Percentiles rank a stretch among this genome's conserved stretches.
Evolutionary conservation across 1,140 invertebrate species (phyloP).

Genomic region (Saccostrea echinata): DNA sequence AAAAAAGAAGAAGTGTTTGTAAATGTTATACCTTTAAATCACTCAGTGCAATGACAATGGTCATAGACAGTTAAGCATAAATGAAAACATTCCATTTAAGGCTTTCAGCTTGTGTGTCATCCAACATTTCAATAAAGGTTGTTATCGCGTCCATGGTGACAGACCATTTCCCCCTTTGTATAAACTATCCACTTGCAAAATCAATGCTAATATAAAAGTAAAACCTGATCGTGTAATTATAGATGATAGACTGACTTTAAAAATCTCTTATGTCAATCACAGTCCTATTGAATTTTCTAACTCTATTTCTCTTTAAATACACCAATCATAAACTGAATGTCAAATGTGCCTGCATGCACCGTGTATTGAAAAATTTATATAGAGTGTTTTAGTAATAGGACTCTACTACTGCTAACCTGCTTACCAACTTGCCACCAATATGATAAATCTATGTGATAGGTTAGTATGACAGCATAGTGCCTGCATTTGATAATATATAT

Average conservation of each 20-base stretch:
- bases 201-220: background rate
- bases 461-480: background rate
- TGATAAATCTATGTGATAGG: background rate
- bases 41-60: background rate
- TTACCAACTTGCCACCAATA: no score
- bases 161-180: background rate
- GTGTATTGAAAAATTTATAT: no score
- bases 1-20: background rate
- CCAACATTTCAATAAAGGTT: conserved; percentile 16
- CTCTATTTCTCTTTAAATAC: background rate
- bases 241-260: background rate
- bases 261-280: background rate
- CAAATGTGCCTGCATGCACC: no score
- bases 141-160: conserved; percentile 27
- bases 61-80: conserved; percentile 34
- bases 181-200: conserved; percentile 12
- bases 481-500: background rate
- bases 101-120: background rate
- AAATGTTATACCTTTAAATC: background rate
- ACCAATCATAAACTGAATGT: no score
- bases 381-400: no score
- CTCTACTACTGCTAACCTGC: no score
- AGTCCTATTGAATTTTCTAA: conserved; percentile 7
- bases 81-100: conserved; percentile 19
- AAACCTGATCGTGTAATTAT: background rate